Evolutionary conservation across 2,113 vertebrate species (phyloP), one percentile per base, ranked within the genome.

Genomic region (Perca schrenkii): DNA sequence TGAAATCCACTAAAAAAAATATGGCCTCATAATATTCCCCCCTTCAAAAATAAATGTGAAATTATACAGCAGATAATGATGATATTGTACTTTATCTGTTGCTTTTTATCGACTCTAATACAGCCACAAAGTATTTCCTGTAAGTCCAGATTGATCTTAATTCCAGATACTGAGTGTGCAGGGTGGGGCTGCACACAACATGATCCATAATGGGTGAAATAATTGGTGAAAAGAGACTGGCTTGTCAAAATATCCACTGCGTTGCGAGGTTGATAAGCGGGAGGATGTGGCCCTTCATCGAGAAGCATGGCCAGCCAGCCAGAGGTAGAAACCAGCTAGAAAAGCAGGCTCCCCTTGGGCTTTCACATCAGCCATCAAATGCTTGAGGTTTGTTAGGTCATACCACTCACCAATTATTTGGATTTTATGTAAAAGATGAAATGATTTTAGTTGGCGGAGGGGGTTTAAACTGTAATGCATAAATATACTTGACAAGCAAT

Each of bases 391-490:
- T 88, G 90, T 71, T 86, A 80, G 92, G 93, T 94, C 93, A 91
- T 86, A 83, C 87, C 87, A 88, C 89, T 94, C 90, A 94, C 93
- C 94, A 94, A 94, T 94, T 94, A 95, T 93, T 93, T 93, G 93
- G 88, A 94, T 93, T 94, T 94, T 94, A 94, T 94, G 93, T 92
- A 94, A 93, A 93, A 94, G 91, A 94, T 92, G 92, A 93, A 91
- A 89, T 95, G 93, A 94, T 94, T 91, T 94, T 88, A 84, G 52
- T 93, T 93, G 92, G 92, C 92, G 85, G 85, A 81, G 80, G 60
- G 64, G 84, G 64, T 90, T 90, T 82, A 82, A 89, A 83, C 90
- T 83, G 83, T 84, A 86, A 83, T 83, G 74, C 79, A 56, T 89
- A 88, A 89, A 90, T 82, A 92, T 77, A 90, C 78, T 88, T 92